These are phyloP conservation scores for Tinamus guttatus DNA, from an alignment of 2,113 vertebrate genomes.

Conservation along the genomic window DNA sequence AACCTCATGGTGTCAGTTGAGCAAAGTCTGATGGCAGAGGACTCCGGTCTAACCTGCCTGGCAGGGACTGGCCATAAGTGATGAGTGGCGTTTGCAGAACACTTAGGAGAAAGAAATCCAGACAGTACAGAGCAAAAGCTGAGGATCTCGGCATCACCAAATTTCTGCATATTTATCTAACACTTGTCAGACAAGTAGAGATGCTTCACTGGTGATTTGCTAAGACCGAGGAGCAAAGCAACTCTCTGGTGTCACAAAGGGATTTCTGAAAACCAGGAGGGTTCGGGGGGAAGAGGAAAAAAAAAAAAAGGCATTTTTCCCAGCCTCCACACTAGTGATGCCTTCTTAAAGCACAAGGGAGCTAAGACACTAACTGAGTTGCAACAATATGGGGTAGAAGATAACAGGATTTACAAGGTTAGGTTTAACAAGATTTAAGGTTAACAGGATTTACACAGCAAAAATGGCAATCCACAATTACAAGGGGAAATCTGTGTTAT, in stretches of 20 bases:
- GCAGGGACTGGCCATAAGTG: background rate
- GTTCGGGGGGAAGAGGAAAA: background rate
- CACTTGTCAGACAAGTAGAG: background rate
- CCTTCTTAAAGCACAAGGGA: background rate
- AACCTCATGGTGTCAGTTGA: background rate
- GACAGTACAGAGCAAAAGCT: background rate
- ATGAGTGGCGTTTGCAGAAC: background rate
- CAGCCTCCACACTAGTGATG: background rate
- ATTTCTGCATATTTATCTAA: background rate
- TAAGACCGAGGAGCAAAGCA: background rate
- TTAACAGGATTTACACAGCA: slow-evolving; percentile 33
- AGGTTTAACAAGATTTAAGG: slow-evolving; percentile 27
- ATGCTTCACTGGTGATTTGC: background rate
- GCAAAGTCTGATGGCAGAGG: background rate
- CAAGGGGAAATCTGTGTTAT: background rate
- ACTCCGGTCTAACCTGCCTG: background rate
- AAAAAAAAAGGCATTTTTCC: background rate
- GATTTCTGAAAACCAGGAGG: background rate
- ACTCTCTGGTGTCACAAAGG: background rate
- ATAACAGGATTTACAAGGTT: slow-evolving; percentile 35
- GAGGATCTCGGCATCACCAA: background rate
- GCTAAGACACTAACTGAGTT: background rate
- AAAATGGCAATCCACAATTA: background rate
- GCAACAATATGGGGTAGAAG: background rate
- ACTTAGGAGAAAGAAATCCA: background rate